Conservation (phyloP, 1,140 invertebrate genomes). For the Drosophila nikananu region DNA sequence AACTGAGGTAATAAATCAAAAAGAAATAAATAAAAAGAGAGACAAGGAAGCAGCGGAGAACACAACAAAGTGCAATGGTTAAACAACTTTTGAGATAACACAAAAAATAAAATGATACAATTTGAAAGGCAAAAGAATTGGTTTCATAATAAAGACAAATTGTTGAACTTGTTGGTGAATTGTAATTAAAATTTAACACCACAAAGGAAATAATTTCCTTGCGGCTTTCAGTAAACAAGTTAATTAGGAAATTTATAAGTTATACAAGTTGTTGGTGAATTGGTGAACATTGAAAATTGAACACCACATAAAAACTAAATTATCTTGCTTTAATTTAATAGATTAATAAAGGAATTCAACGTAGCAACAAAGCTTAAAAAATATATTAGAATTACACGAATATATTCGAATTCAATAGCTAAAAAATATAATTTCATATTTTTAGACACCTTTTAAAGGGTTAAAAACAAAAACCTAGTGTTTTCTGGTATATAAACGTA, state of each 20-base stretch:
- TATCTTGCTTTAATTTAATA: background rate
- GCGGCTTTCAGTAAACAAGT: background rate
- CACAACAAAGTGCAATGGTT: conserved; percentile 38
- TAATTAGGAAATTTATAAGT: background rate
- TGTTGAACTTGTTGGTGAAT: background rate
- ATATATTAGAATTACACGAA: no score
- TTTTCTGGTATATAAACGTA: background rate
- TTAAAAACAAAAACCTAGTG: background rate
- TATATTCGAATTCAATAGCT: no score
- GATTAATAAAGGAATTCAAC: no score
- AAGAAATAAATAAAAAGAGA: conserved; percentile 16
- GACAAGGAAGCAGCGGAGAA: conserved; percentile 11
- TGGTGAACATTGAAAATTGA: no score
- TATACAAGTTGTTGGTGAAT: no score
- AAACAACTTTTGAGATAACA: conserved; percentile 16
- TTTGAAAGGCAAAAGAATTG: conserved; percentile 11
- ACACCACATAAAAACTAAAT: no score
- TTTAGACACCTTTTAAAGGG: background rate
- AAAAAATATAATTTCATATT: background rate
- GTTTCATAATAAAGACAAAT: conserved; percentile 15
- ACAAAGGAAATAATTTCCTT: background rate
- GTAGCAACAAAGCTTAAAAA: no score
- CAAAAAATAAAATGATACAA: background rate
- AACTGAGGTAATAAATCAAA: conserved; percentile 40
- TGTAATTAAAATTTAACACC: background rate